phyloP scores from a whole-genome alignment of 1,140 invertebrate species.

The Linepithema humile region DNA sequence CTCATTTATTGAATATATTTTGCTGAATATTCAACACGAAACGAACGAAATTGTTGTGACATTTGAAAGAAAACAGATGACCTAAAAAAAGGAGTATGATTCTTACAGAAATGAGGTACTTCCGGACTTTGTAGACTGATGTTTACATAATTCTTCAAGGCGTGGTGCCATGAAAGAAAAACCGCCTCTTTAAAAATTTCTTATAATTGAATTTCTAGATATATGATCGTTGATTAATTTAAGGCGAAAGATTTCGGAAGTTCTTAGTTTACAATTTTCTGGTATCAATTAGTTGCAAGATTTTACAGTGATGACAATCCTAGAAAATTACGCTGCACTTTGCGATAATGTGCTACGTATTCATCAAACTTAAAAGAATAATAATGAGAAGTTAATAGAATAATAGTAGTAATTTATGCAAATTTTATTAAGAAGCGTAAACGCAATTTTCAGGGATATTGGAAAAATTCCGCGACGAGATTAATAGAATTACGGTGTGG shows the following conservation, averaged over 20 bases:
- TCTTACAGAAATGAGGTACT: not conserved
- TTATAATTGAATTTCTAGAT: too few relatives aligned
- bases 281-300: not conserved
- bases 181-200: not conserved
- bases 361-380: not conserved
- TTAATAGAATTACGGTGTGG: conserved; percentile 33
- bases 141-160: not conserved
- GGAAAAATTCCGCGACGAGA: conserved; percentile 30
- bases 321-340: not conserved
- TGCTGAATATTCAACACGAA: not conserved
- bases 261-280: not conserved
- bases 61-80: not conserved
- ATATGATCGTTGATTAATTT: not conserved
- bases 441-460: too few relatives aligned
- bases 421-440: too few relatives aligned
- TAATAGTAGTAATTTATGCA: not conserved
- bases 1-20: not conserved
- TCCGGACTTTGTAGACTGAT: not conserved
- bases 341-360: too few relatives aligned
- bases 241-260: not conserved
- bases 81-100: not conserved
- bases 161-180: not conserved
- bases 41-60: not conserved
- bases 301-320: not conserved
- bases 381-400: not conserved